These are phyloP conservation scores for Tridacna gigas DNA, from an alignment of 2,888 invertebrate genomes.

Conservation along the genomic window DNA sequence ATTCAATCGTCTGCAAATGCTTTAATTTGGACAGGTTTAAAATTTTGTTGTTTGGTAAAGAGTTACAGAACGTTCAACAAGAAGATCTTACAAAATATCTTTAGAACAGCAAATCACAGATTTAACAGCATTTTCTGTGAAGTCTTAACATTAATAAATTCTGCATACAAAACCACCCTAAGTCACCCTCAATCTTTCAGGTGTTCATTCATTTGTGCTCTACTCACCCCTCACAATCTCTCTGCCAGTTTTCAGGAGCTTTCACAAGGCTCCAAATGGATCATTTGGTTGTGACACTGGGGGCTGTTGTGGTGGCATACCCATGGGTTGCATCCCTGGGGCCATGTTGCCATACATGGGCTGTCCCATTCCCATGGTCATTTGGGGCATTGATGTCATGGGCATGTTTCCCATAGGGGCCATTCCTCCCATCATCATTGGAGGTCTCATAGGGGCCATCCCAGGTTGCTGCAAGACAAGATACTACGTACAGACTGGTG, in stretches of 20 bases:
- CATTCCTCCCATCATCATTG: constrained; percentile 55
- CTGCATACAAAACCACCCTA: too few species aligned
- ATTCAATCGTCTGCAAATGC: too few species aligned
- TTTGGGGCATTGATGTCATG: constrained; percentile 57
- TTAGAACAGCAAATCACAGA: too few species aligned
- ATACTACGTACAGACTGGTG: neutral
- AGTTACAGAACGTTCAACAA: too few species aligned
- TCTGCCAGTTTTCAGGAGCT: constrained; percentile 16
- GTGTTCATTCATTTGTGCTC: too few species aligned
- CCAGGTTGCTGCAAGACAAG: constrained; percentile 46
- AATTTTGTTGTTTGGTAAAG: too few species aligned
- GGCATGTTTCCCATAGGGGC: constrained; percentile 51
- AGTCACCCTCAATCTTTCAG: too few species aligned
- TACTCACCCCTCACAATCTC: constrained; percentile 36
- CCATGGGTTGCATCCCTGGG: constrained; percentile 67
- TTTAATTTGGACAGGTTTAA: too few species aligned
- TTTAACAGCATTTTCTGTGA: too few species aligned
- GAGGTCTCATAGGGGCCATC: constrained; percentile 39
- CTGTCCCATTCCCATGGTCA: constrained; percentile 68
- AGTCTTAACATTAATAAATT: too few species aligned
- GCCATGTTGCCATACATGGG: constrained; percentile 58
- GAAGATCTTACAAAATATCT: too few species aligned
- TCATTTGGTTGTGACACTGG: constrained; percentile 73
- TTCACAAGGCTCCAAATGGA: constrained; percentile 81
- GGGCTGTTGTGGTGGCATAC: constrained; percentile 64